phyloP scores from a whole-genome alignment of 2,888 invertebrate genomes.

The Brachypalpus laphriformis region DNA sequence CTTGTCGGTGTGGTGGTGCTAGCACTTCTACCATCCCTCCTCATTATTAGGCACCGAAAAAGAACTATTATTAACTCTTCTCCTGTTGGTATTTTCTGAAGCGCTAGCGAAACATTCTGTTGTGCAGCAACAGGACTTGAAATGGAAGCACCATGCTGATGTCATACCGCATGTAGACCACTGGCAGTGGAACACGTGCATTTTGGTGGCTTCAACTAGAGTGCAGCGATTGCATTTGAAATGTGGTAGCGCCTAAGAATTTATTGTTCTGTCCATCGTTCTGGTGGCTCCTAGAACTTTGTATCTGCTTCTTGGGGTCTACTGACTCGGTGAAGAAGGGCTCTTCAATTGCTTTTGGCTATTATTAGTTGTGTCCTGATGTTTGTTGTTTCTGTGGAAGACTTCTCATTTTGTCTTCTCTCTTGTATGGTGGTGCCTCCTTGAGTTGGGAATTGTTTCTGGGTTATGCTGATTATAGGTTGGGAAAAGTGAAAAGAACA shows the following conservation, averaged over 20 bases:
- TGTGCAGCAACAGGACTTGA: neutral
- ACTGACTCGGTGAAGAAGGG: constrained; percentile 15
- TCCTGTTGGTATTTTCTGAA: neutral
- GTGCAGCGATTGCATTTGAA: constrained; percentile 65
- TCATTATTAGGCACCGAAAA: constrained; percentile 55
- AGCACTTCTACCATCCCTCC: constrained; percentile 42
- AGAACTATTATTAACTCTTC: constrained; percentile 71
- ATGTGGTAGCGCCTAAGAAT: constrained; percentile 76
- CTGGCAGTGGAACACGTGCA: constrained; percentile 73
- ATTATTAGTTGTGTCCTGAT: constrained; percentile 75
- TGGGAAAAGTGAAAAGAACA: constrained; percentile 67
- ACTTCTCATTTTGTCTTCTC: constrained; percentile 37
- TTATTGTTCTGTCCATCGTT: constrained; percentile 75
- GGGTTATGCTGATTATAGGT: constrained; percentile 65
- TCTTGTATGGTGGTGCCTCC: neutral
- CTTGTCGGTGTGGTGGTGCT: constrained; percentile 14
- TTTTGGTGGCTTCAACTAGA: constrained; percentile 41
- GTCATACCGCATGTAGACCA: constrained; percentile 67
- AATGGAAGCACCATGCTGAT: constrained; percentile 46
- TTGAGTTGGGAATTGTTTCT: constrained; percentile 51
- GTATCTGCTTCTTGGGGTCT: neutral
- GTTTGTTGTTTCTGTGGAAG: constrained; percentile 65
- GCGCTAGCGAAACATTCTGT: constrained; percentile 15
- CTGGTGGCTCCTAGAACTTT: constrained; percentile 39
- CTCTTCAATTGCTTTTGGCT: constrained; percentile 68